phyloP scores from a whole-genome alignment of 2,797 vertebrate genomes.

The Columba guinea region DNA sequence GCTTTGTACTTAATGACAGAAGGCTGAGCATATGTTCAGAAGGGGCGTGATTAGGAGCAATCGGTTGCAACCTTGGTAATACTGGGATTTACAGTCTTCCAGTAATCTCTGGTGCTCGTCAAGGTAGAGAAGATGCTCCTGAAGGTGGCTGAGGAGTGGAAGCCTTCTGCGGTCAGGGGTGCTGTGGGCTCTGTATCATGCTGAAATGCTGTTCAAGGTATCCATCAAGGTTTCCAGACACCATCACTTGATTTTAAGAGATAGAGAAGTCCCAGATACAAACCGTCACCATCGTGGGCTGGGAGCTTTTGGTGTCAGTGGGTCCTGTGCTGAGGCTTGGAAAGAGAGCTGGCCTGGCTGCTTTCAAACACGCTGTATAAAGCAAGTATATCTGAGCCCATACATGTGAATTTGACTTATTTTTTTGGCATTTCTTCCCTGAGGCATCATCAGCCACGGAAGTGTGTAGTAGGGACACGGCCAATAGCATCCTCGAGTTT shows the following conservation, averaged over 20 bases:
- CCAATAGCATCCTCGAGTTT: not conserved
- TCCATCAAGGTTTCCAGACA: not conserved
- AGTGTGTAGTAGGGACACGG: not conserved
- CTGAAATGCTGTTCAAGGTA: not conserved
- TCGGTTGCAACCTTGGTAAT: not conserved
- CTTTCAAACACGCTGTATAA: fast-evolving
- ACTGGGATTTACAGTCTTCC: not conserved
- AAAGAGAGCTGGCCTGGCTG: not conserved
- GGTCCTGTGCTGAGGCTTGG: not conserved
- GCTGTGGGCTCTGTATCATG: no score
- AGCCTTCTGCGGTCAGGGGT: not conserved
- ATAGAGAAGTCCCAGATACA: not conserved
- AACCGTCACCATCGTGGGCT: fast-evolving
- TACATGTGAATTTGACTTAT: fast-evolving
- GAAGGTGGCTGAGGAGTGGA: not conserved
- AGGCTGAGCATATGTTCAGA: not conserved
- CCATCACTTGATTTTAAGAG: fast-evolving
- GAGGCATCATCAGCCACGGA: not conserved
- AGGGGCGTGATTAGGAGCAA: not conserved
- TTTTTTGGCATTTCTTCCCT: not conserved
- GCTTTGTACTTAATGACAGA: not conserved
- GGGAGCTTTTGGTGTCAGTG: not conserved
- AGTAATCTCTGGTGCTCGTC: not conserved
- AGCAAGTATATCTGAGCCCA: not conserved
- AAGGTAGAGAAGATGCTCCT: not conserved